Evolutionary conservation across 2,797 vertebrate genomes (phyloP).

Genomic region (Sparus aurata): DNA sequence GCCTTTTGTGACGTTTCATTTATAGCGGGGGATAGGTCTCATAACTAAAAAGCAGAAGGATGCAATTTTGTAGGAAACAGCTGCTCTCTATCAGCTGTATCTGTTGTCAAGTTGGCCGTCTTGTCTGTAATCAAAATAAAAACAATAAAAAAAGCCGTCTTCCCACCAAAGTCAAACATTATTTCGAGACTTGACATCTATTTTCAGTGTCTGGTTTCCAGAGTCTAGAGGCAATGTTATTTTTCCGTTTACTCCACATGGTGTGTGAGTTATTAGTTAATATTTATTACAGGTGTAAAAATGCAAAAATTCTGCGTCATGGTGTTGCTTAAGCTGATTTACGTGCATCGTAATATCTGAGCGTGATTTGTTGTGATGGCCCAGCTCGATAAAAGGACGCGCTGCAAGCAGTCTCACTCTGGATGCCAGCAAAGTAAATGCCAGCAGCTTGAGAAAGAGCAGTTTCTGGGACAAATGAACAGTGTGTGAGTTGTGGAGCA

Average conservation of each 20-base stretch:
- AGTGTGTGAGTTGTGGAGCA: constrained; percentile 62
- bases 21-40: constrained; percentile 33
- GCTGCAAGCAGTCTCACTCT: constrained; percentile 25
- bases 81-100: constrained; percentile 61
- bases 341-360: constrained; percentile 38
- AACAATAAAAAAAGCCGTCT: constrained; percentile 34
- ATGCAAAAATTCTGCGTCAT: constrained; percentile 26
- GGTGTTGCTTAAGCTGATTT: constrained; percentile 41
- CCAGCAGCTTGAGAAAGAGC: constrained; percentile 67
- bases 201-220: constrained; percentile 51
- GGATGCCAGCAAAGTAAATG: constrained; percentile 57
- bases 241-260: constrained; percentile 46
- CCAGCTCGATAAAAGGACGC: constrained; percentile 42
- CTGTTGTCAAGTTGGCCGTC: constrained; percentile 51
- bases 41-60: constrained; percentile 37
- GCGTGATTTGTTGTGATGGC: constrained; percentile 49
- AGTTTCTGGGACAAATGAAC: constrained; percentile 62
- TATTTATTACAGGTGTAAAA: constrained; percentile 46
- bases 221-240: constrained; percentile 25
- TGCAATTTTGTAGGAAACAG: constrained; percentile 56
- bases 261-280: background rate
- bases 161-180: constrained; percentile 33
- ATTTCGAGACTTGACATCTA: constrained; percentile 48
- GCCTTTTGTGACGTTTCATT: constrained; percentile 45
- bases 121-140: constrained; percentile 62